Conservation (phyloP, 2,888 invertebrate species). For the Drosophila subsilvestris region DNA sequence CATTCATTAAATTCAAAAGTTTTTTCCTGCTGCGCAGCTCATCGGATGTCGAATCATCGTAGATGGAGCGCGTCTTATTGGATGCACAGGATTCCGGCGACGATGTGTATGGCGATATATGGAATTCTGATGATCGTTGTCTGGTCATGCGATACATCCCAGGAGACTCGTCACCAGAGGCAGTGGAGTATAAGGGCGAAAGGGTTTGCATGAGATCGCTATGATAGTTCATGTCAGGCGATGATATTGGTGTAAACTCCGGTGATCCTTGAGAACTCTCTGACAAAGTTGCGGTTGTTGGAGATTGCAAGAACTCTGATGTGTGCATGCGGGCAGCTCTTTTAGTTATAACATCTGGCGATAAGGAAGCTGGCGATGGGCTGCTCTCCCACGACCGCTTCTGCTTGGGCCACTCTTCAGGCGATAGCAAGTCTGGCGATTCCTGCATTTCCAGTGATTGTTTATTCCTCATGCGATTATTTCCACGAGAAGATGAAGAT, state of each 20-base stretch:
- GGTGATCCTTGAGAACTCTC: too few relatives aligned
- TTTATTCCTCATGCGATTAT: neutral
- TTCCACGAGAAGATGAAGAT: too few relatives aligned
- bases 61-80: neutral
- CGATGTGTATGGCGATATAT: neutral
- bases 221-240: neutral
- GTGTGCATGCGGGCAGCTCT: too few relatives aligned
- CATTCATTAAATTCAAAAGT: neutral
- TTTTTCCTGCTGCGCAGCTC: neutral
- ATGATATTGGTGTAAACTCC: neutral
- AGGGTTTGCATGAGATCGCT: neutral
- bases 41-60: neutral
- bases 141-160: neutral
- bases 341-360: too few relatives aligned
- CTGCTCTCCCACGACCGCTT: too few relatives aligned
- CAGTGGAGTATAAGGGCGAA: neutral
- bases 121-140: neutral
- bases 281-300: too few relatives aligned
- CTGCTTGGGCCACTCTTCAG: too few relatives aligned
- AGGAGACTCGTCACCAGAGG: neutral
- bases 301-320: too few relatives aligned
- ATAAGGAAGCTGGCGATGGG: too few relatives aligned
- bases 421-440: too few relatives aligned
- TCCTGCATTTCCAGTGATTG: neutral
- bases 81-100: neutral